Base-by-base conservation (phyloP, 1,140 invertebrate species). In the Chrysoperla carnea region DNA sequence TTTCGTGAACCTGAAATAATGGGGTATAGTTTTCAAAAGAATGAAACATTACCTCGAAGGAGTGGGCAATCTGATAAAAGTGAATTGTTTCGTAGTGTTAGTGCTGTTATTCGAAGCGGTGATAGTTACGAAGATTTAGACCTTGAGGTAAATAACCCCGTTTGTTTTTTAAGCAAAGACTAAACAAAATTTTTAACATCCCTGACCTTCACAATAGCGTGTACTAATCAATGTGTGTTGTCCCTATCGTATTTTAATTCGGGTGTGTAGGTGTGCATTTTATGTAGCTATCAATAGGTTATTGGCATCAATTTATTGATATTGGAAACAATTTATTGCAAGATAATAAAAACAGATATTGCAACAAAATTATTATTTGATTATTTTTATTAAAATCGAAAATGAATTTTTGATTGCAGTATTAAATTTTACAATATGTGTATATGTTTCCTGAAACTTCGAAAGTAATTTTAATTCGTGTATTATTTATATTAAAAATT, bases 1-100 rank as follows among this genome's bases (percentile, higher is more conserved):
- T 89, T 88, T 55, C 74, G 83, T 42, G 83, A 87, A 52, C 84
- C 84, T 1, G 82, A 84, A 60, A 77, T 81, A n/a, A 67, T 76
- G 33, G 43, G 46, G 2, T 47, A 44, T 33, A 37, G 38, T 29
- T 40, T 42, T 13, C 40, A 45, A 42, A 37, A 29, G 8, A 31
- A 8, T 9, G 44, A 50, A 17, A 37, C 43, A 29, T 37, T 44
- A 14, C 36, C 12, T n/a, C 17, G 36, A 14, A 2, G 8, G 2
- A 33, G 31, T 33, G n/a, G n/a, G 2, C 8, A 12, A 11, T 11
- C 8, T 6, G n/a, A 12, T 11, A 36, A 13, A 29, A 14, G 17
- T 15, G 12, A 40, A 12, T 14, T 41, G 9, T 8, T 23, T 11
- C 8, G 41, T 8, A 45, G 12, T 43, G 36, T 40, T 43, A 11